phyloP scores from a whole-genome alignment of 2,888 invertebrate species.

The Trichacis sp. region DNA sequence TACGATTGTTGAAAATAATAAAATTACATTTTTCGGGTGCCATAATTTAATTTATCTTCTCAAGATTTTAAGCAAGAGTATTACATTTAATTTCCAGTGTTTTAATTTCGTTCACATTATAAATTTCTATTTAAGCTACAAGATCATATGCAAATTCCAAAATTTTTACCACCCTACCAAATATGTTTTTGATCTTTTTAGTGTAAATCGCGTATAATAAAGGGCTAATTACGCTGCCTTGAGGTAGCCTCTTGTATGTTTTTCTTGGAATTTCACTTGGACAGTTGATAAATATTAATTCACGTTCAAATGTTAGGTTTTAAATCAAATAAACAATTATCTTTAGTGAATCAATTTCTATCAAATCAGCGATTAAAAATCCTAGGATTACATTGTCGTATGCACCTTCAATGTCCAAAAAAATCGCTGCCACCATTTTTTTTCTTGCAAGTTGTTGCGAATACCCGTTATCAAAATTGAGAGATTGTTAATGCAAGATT shows the following conservation, averaged over 20 bases:
- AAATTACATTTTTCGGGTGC: conserved; percentile 25
- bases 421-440: conserved; percentile 6
- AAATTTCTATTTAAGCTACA: conserved; percentile 4
- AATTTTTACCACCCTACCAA: conserved; percentile 7
- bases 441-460: conserved; percentile 4
- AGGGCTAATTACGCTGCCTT: conserved; percentile 13
- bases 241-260: conserved; percentile 9
- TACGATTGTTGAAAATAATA: conserved; percentile 20
- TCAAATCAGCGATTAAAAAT: conserved; percentile 14
- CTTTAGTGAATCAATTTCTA: conserved; percentile 10
- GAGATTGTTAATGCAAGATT: conserved; percentile 20
- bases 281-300: conserved; percentile 5
- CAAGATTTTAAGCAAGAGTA: neutral
- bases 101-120: neutral
- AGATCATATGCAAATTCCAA: conserved; percentile 31
- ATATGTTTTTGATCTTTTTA: conserved; percentile 3
- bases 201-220: conserved; percentile 23
- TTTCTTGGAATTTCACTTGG: neutral
- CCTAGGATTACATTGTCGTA: conserved; percentile 20
- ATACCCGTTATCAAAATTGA: conserved; percentile 1
- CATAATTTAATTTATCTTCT: conserved; percentile 2
- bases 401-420: conserved; percentile 20
- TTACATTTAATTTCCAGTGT: neutral
- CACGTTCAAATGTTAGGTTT: conserved; percentile 9
- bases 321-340: conserved; percentile 17